phyloP scores from a whole-genome alignment of 2,888 invertebrate species.

The Meiosimyza decipiens region DNA sequence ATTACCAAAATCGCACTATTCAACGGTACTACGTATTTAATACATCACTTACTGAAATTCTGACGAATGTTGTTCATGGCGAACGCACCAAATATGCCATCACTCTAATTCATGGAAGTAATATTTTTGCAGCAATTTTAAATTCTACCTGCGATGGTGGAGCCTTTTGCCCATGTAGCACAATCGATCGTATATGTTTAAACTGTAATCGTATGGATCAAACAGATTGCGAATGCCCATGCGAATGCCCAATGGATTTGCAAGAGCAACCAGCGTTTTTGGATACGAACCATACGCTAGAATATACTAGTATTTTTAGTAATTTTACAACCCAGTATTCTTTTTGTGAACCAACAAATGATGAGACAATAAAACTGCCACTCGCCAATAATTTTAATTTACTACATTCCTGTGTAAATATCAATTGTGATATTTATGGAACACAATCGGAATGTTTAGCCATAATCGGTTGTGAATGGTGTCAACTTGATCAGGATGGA shows the following conservation, averaged over 20 bases:
- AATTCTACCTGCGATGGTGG: slow-evolving; percentile 87
- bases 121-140: slow-evolving; percentile 87
- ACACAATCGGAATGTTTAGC: slow-evolving; percentile 76
- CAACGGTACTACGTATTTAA: slow-evolving; percentile 86
- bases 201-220: slow-evolving; percentile 96
- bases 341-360: slow-evolving; percentile 61
- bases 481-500: slow-evolving; percentile 82
- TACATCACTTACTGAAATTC: slow-evolving; percentile 78
- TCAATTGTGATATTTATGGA: slow-evolving; percentile 75
- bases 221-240: slow-evolving; percentile 94
- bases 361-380: slow-evolving; percentile 54
- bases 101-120: slow-evolving; percentile 84
- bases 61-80: slow-evolving; percentile 86
- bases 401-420: slow-evolving; percentile 75
- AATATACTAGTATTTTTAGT: slow-evolving; percentile 42
- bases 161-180: slow-evolving; percentile 93
- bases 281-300: slow-evolving; percentile 17
- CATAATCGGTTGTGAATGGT: slow-evolving; percentile 92
- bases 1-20: slow-evolving; percentile 85
- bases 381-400: slow-evolving; percentile 68
- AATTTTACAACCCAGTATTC: slow-evolving; percentile 59
- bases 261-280: slow-evolving; percentile 37
- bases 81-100: slow-evolving; percentile 90
- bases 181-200: slow-evolving; percentile 86
- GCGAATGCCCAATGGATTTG: slow-evolving; percentile 79